These are phyloP conservation scores for Lasioglossum villosulum DNA, from an alignment of 2,888 invertebrate genomes.

Conservation along the genomic window DNA sequence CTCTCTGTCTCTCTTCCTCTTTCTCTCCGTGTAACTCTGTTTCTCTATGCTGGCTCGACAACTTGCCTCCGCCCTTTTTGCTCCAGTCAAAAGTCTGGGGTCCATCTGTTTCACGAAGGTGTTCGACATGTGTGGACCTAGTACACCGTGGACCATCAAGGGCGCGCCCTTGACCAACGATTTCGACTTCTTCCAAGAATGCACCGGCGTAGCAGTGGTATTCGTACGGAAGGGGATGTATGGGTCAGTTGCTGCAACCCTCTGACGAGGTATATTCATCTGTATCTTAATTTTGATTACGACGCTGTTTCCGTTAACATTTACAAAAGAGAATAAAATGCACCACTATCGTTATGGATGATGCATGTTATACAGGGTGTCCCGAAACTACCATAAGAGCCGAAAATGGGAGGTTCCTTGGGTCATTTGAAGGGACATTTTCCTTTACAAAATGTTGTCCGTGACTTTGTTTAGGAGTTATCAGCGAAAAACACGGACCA, in stretches of 20 bases:
- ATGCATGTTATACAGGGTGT: not conserved
- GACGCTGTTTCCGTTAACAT: not conserved
- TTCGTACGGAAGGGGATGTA: not conserved
- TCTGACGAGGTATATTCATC: not conserved
- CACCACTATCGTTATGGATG: too few relatives aligned
- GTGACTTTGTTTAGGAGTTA: too few relatives aligned
- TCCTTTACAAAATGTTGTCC: too few relatives aligned
- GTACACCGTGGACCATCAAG: not conserved
- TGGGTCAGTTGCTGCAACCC: not conserved
- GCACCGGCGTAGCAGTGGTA: not conserved
- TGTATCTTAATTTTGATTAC: not conserved
- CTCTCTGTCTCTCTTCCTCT: not conserved
- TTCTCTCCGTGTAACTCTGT: not conserved
- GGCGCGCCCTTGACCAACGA: constrained; percentile 27
- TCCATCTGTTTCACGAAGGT: constrained; percentile 67
- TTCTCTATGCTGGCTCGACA: constrained; percentile 11
- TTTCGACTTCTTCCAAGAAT: not conserved
- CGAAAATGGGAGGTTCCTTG: too few relatives aligned
- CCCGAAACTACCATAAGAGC: too few relatives aligned
- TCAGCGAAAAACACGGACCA: too few relatives aligned
- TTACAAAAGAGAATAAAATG: not conserved
- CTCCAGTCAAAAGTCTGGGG: constrained; percentile 62
- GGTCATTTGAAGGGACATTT: too few relatives aligned
- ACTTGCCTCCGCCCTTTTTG: constrained; percentile 33
- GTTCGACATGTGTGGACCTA: constrained; percentile 59